Percentiles rank a stretch among this genome's conserved stretches.
Evolutionary conservation across 1,140 invertebrate genomes (phyloP).

Genomic region (Apis dorsata): DNA sequence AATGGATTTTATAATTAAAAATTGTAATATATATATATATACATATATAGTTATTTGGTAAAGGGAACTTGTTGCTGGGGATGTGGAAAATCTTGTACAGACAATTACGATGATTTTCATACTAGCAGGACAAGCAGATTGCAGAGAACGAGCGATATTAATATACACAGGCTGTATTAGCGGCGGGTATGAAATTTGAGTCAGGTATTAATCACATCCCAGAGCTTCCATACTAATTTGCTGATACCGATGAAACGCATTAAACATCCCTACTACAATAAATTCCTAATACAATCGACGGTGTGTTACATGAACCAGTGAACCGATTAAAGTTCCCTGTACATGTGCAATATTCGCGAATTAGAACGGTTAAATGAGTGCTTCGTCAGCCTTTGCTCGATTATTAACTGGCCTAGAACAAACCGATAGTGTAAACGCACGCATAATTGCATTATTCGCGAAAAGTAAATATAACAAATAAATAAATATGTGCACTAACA

Average conservation of each 20-base stretch:
- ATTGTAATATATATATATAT: too few relatives aligned
- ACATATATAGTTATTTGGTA: too few relatives aligned
- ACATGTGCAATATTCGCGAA: conserved; percentile 42
- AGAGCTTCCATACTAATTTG: conserved; percentile 33
- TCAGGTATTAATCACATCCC: conserved; percentile 28
- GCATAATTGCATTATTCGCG: not conserved
- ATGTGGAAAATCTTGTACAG: not conserved
- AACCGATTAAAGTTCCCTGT: conserved; percentile 47
- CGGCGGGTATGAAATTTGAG: conserved; percentile 18
- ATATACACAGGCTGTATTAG: conserved; percentile 6
- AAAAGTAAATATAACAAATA: not conserved
- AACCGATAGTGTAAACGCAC: not conserved
- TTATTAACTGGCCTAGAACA: conserved; percentile 38
- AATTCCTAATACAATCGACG: conserved; percentile 46
- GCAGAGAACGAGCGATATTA: conserved; percentile 1
- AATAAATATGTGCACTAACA: too few relatives aligned
- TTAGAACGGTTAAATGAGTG: conserved; percentile 46
- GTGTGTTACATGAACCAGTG: conserved; percentile 41
- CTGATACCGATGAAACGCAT: conserved; percentile 37
- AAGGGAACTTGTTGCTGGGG: not conserved
- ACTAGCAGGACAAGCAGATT: not conserved
- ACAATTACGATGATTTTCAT: not conserved
- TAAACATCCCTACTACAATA: conserved; percentile 41
- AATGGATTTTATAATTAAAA: too few relatives aligned
- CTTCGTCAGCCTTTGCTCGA: conserved; percentile 42